Conservation (phyloP, 2,888 invertebrate species). For the Rhagonycha lutea region DNA sequence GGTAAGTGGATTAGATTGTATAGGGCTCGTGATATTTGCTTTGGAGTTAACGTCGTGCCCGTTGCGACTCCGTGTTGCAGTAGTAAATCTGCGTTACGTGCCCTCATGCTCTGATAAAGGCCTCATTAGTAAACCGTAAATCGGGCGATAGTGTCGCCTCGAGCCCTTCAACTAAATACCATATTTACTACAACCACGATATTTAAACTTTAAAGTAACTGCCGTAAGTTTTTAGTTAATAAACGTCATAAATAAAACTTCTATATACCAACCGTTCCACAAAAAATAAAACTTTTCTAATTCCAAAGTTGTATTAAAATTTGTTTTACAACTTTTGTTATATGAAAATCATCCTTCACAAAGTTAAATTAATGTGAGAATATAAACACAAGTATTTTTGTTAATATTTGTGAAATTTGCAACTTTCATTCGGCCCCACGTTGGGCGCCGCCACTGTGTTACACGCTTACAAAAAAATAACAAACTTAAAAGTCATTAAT, state of each 20-base stretch:
- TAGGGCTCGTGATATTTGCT: constrained; percentile 43
- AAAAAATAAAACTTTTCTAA: background rate
- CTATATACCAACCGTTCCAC: constrained; percentile 12
- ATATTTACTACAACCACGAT: constrained; percentile 36
- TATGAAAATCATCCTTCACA: background rate
- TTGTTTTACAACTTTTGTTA: background rate
- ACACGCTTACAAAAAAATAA: constrained; percentile 1
- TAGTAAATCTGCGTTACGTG: constrained; percentile 58
- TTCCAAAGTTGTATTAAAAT: background rate
- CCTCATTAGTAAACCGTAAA: constrained; percentile 59
- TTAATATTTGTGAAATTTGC: background rate
- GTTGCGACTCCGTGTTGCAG: constrained; percentile 44
- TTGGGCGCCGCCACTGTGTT: background rate
- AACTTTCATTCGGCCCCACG: background rate
- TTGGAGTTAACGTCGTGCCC: constrained; percentile 44
- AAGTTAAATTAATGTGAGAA: background rate
- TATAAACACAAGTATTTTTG: background rate
- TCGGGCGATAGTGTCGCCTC: constrained; percentile 50
- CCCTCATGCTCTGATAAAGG: constrained; percentile 56
- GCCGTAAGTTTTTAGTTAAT: constrained; percentile 35
- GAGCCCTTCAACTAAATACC: constrained; percentile 37
- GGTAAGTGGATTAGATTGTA: constrained; percentile 24
- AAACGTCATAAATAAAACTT: constrained; percentile 31
- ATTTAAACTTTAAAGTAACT: constrained; percentile 35
- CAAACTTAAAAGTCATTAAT: background rate